Evolutionary conservation across 1,140 invertebrate genomes (phyloP), one percentile per base, ranked within the genome.

Genomic region (Apis laboriosa): DNA sequence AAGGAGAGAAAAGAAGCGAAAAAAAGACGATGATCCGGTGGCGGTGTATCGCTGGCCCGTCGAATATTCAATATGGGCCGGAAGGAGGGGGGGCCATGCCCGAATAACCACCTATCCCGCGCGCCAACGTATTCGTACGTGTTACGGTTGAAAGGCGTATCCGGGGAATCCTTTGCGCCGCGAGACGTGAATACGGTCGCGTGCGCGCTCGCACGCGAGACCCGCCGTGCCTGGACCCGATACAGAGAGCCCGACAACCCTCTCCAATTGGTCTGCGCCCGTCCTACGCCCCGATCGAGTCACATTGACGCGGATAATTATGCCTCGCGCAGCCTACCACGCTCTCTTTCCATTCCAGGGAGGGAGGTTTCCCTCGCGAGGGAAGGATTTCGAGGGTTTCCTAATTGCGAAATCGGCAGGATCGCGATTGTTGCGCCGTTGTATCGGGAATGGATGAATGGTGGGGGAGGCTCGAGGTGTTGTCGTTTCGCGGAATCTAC

Each of bases 51-150:
- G 85, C 87, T 89, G 90, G 85, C 91, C 90, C 84, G 88, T 90
- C 90, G 90, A 92, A 92, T 92, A 43, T 92, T 92, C 91, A 92
- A 92, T 92, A 91, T 89, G 84, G 86, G 64, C 84, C 84, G 80
- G 43, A 43, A 43, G 34, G 34, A 0, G 34, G 0, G 34, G 4
- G 34, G 34, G 34, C 4, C 70, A 86, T 88, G 87, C 85, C 87
- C 86, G 87, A 86, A 90, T 90, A 92, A 91, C 87, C 87, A 90
- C 83, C 84, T 90, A 89, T 86, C 84, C 67, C 83, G 58, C 53
- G 68, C 66, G 61, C 55, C 34, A 43, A 61, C 55, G 74, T 84
- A 84, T 88, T 88, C 80, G 80, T 86, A 80, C 76, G 83, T 66
- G 83, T 77, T 63, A 60, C 64, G 83, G 85, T 80, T 88, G 74